Evolutionary conservation across 2,113 vertebrate genomes (phyloP), one percentile per base, ranked within the genome.

Genomic region (Ellobius talpinus): DNA sequence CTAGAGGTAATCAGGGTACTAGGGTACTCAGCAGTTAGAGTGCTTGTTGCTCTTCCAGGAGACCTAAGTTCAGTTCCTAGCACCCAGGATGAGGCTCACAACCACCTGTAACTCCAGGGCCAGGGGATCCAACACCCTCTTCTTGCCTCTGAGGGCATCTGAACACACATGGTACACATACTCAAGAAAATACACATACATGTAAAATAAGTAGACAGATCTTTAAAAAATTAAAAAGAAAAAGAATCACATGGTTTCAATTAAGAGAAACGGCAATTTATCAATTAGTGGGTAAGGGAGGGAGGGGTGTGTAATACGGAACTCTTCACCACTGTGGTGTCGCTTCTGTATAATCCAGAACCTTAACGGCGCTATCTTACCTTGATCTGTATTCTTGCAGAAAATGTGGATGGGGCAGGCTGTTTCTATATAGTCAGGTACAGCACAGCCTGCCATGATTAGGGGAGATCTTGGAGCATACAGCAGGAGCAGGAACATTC

Each of bases 221-320:
- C 42, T 77, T 52, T 33, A 14, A 39, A 73, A 73, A 73, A 73
- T 26, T 70, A 70, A 70, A n/a, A 36, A 70, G 42, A 95, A 99
- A 98, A 99, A 99, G 12, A 99, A 99, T 82, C 99, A 96, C 98
- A 99, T 98, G 95, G 99, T 98, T 42, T 99, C 99, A n/a, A 99
- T 99, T 12, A 99, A 99, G 94, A 99, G 99, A 97, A 99, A 99
- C 89, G 99, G 97, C 99, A 99, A 97, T 99, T 99, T 99, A 58
- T 99, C 99, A 47, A 99, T 98, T 97, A 99, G 97, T 97, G 99
- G 42, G 99, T 99, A 99, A 0, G 99, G 99, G 91, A 99, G 98
- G 97, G 99, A 98, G 68, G 98, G 19, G 23, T 65, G 24, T 65
- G 11, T 65, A 65, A 39, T 39, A 73, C 4, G 39, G 73, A 99